Base-by-base conservation (phyloP, 1,140 invertebrate species). In the Agrilus planipennis region DNA sequence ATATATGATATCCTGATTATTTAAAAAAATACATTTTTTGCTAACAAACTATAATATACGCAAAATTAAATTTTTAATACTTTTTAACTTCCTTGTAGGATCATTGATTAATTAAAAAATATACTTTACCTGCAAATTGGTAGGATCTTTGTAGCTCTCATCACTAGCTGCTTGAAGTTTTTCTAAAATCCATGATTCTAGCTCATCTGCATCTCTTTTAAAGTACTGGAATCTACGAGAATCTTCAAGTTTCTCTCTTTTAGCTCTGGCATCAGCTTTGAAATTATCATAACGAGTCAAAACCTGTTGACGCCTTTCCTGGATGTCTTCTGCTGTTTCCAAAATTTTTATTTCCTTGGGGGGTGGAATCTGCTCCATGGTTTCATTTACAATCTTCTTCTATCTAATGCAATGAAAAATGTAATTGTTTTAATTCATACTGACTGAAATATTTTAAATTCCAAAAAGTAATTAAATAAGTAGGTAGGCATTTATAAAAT, bases 111-210 rank as follows among this genome's bases (percentile, higher is more conserved):
- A n/a, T n/a, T n/a, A n/a, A n/a, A n/a, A n/a, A 27, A 37, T 37
- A 10, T 29, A 20, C 20, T 34, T 44, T 61, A 81, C 80, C 69
- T 96, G 91, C 17, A 99, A 72, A 66, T 99, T 99, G 16, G 92
- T 98, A 4, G 92, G 90, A 75, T 97, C 92, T 72, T 93, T 94
- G 72, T 93, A 99, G 60, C 87, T 95, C 62, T 99, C 95, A 68
- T 99, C 95, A 14, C 87, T 92, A 47, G 94, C 94, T 10, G 93
- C 93, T 65, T 99, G 94, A 15, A 99, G 67, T 60, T 99, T 99
- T 64, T 99, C 96, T 56, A 91, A 78, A 57, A 99, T 98, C 96
- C 96, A 99, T 30, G 88, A 90, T 69, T 99, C 93, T 39, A 99
- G 72, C 69, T 99, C 96, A 62, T 99, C 94, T 37, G 94, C 93